These are phyloP conservation scores for Periophthalmus magnuspinnatus DNA, from an alignment of 2,797 vertebrate genomes.

Conservation along the genomic window DNA sequence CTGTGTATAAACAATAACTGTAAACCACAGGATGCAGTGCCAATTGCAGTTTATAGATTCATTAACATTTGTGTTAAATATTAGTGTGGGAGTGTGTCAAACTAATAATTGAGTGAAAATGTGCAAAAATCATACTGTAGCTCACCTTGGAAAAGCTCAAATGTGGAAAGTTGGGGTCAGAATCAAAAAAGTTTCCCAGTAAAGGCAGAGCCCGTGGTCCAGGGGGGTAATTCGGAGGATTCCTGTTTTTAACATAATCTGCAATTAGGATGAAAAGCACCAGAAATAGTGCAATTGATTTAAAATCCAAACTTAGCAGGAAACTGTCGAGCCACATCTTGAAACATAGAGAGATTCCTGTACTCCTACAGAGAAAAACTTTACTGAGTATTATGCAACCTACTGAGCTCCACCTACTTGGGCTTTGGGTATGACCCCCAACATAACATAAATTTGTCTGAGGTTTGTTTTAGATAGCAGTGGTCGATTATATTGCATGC, in stretches of 20 bases:
- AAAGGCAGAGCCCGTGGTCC: slow-evolving; percentile 74
- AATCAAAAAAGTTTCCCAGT: slow-evolving; percentile 69
- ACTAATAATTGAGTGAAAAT: neutral
- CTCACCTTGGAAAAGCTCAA: slow-evolving; percentile 71
- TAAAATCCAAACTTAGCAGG: slow-evolving; percentile 55
- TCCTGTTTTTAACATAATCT: slow-evolving; percentile 71
- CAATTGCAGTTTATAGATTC: neutral
- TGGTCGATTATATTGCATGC: no score
- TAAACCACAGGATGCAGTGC: neutral
- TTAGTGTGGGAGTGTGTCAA: neutral
- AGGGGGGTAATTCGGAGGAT: slow-evolving; percentile 78
- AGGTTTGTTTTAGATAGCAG: neutral
- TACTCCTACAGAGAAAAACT: neutral
- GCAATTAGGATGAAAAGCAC: slow-evolving; percentile 64
- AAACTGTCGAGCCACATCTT: slow-evolving; percentile 53
- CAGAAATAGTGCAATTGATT: slow-evolving; percentile 61
- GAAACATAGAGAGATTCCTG: neutral
- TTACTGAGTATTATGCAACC: no score
- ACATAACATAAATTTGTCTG: neutral
- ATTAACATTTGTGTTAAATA: neutral
- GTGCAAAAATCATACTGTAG: neutral
- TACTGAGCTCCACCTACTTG: neutral
- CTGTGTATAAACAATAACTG: slow-evolving; percentile 49
- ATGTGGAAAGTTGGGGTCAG: slow-evolving; percentile 70
- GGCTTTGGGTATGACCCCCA: neutral